Base-by-base conservation (phyloP, 2,888 invertebrate species). In the Teleogryllus oceanicus region DNA sequence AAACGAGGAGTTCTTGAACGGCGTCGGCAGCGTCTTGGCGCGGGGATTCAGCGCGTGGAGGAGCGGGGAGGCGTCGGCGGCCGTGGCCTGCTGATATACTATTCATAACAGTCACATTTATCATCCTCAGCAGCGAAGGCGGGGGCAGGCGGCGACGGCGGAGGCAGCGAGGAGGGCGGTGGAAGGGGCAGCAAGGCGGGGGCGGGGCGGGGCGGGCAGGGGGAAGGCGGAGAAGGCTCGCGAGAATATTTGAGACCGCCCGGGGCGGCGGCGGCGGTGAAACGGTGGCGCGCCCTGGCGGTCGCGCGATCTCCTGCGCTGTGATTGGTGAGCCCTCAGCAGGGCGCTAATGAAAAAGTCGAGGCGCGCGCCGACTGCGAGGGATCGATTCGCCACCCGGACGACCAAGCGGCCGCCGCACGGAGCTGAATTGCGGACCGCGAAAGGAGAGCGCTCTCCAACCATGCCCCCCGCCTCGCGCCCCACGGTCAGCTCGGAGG, bases 1-100 rank as follows among this genome's bases (percentile, higher is more conserved):
- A 62, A 62, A 62, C 62, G 62, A n/a, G 62, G 62, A 62, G 62
- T 62, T 62, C 62, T 62, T 62, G 62, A 62, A 62, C n/a, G 62
- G 13, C 16, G 62, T 18, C 16, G 62, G n/a, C n/a, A 62, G 62
- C 62, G 62, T 62, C 62, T 62, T 62, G 62, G 62, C 62, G 13
- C 62, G 16, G 62, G 10, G 62, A 62, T 62, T 62, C n/a, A 62
- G 5, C 62, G 62, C 62, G 62, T 10, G 62, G 16, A 18, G 62
- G 13, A 62, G 4, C 12, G 13, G 62, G 62, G 62, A n/a, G 62
- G n/a, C 2, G n/a, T 3, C 62, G 62, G n/a, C 62, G 62, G 62
- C 62, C 62, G 62, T 62, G 62, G 62, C 62, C 62, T 62, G 62
- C 62, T 62, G 62, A 62, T 62, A 62, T 62, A 62, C 62, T 62